Evolutionary conservation across 2,888 invertebrate genomes (phyloP), one percentile per base, ranked within the genome.

Genomic region (Electrophaes corylata): DNA sequence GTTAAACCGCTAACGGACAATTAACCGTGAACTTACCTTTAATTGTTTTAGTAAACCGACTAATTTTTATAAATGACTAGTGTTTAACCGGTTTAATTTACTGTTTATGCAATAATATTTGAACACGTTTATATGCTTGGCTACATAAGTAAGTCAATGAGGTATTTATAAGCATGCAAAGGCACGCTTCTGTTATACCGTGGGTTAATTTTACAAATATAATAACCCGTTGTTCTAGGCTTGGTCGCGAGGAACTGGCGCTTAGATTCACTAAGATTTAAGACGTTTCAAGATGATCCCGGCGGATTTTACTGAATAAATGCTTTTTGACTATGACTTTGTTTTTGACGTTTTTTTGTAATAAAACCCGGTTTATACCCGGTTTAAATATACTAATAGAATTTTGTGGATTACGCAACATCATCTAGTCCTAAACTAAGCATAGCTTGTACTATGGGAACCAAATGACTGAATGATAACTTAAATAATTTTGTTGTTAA

Each of bases 21-120:
- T 46, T 20, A 18, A 5, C 20, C 43, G 8, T 57, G 54, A 46
- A 48, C 53, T 49, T 40, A 54, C 45, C 45, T 23, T 43, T 40
- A 16, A 19, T 40, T n/a, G 26, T 44, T 37, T 37, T 26, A 18
- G n/a, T 33, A 39, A 39, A 31, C 52, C 52, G 45, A 47, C 47
- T 47, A 54, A 47, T 54, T 40, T 46, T 31, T 16, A 33, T 16
- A 40, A 51, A n/a, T 45, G 37, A 16, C n/a, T 26, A 23, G 18
- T 19, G 57, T 40, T 51, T 37, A 49, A 37, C 39, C 37, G 52
- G 16, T 45, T 18, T 35, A 20, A 26, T 41, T 41, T 1, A 11
- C 5, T 16, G 35, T 19, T 50, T 40, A 12, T 31, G 40, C 50
- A 41, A 41, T 14, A 41, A 23, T 26, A 11, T n/a, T 16, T 40